Conservation (phyloP, 2,113 vertebrate species). For the Mustelus asterias region DNA sequence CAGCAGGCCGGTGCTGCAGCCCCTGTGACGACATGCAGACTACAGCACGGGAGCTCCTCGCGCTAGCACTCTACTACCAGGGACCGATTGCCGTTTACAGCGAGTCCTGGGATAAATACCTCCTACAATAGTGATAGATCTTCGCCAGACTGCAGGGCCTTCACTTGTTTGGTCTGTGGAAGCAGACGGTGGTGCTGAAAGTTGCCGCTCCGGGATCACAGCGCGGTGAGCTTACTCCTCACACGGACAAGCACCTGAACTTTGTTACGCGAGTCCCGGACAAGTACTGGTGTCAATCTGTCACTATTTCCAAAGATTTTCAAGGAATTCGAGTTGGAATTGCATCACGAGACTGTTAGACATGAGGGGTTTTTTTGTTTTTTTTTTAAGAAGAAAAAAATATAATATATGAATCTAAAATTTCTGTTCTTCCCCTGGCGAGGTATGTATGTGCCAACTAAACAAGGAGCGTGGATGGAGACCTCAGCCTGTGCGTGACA, state of each 20-base stretch:
- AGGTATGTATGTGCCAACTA: not conserved
- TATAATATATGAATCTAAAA: conserved; percentile 16
- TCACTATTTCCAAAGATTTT: conserved; percentile 23
- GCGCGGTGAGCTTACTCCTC: not conserved
- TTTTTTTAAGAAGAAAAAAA: not conserved
- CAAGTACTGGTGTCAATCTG: conserved; percentile 23
- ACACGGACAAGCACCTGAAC: too few species aligned
- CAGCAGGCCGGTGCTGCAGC: conserved; percentile 54
- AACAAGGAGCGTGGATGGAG: not conserved
- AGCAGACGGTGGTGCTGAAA: not conserved
- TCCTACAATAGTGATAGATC: not conserved
- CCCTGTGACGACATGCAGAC: conserved; percentile 48
- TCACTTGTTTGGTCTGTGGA: not conserved
- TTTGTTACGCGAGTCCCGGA: not conserved
- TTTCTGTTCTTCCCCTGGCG: not conserved
- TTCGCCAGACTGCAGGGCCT: not conserved
- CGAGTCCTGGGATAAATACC: conserved; percentile 10
- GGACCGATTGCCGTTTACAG: not conserved
- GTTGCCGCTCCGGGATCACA: too few species aligned
- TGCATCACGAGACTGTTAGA: not conserved
- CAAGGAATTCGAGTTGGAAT: conserved; percentile 11
- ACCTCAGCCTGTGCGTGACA: not conserved
- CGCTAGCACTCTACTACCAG: not conserved
- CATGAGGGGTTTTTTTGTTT: not conserved
- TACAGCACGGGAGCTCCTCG: too few species aligned